These are phyloP conservation scores for Cyprinodon tularosa DNA, from an alignment of 2,113 vertebrate genomes.

Conservation along the genomic window DNA sequence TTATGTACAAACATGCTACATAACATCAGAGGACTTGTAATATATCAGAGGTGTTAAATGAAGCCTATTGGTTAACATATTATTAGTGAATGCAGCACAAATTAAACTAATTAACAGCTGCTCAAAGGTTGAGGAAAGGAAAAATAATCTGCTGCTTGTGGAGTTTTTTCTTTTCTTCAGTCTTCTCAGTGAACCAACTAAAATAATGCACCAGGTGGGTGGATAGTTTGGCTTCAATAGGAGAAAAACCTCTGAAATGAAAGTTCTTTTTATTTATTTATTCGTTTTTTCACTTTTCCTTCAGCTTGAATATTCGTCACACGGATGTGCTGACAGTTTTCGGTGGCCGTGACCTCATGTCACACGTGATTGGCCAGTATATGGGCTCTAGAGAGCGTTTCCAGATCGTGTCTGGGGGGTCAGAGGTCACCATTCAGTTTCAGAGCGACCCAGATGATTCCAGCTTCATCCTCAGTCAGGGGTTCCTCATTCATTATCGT, in stretches of 20 bases:
- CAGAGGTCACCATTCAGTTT: slow-evolving; percentile 91
- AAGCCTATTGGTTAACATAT: background rate
- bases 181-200: background rate
- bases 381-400: slow-evolving; percentile 87
- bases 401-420: slow-evolving; percentile 86
- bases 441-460: slow-evolving; percentile 88
- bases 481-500: slow-evolving; percentile 90
- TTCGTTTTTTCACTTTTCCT: slow-evolving; percentile 6
- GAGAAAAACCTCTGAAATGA: background rate
- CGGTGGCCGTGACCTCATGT: slow-evolving; percentile 87
- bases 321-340: slow-evolving; percentile 89
- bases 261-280: slow-evolving; percentile 1
- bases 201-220: slow-evolving; percentile 14
- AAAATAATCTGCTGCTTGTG: background rate
- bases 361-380: slow-evolving; percentile 89
- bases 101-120: background rate
- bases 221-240: background rate
- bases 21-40: background rate
- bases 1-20: background rate
- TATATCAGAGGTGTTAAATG: background rate
- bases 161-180: background rate
- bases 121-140: background rate
- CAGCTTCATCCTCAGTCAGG: slow-evolving; percentile 87
- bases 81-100: no score
- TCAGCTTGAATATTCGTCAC: slow-evolving; percentile 89